A percentile compares a stretch with the other conserved stretches of the same genome.
phyloP scores from a whole-genome alignment of 2,888 invertebrate genomes.

The Cephus rjabovi region DNA sequence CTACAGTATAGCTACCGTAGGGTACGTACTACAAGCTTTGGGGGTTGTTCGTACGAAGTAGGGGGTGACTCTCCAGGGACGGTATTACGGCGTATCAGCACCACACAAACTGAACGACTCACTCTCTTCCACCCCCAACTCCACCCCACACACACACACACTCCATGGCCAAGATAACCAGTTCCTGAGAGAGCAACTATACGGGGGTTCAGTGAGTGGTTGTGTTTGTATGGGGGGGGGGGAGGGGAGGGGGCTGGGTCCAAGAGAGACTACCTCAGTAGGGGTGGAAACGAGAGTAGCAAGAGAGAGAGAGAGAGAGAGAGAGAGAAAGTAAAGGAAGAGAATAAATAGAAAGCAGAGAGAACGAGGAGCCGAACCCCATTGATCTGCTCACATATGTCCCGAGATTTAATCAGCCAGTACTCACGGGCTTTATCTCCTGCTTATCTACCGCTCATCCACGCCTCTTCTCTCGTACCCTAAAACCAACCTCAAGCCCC shows the following conservation, averaged over 20 bases:
- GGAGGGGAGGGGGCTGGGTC: conserved; percentile 19
- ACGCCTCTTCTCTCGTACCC: conserved; percentile 30
- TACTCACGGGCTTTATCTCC: conserved; percentile 60
- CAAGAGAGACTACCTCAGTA: conserved; percentile 16
- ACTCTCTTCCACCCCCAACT: conserved; percentile 26
- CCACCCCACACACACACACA: conserved; percentile 22
- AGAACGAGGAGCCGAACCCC: conserved; percentile 32
- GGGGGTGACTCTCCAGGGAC: conserved; percentile 49
- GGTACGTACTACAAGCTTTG: conserved; percentile 30
- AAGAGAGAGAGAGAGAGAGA: conserved; percentile 14
- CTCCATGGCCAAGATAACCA: neutral
- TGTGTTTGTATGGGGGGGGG: conserved; percentile 52
- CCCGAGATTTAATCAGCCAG: conserved; percentile 65
- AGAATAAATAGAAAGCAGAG: neutral
- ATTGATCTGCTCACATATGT: conserved; percentile 64
- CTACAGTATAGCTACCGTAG: conserved; percentile 1
- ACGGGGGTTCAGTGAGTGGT: neutral
- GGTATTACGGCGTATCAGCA: conserved; percentile 64
- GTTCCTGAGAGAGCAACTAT: neutral
- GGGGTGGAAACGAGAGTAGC: conserved; percentile 12
- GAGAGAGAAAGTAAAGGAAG: conserved; percentile 8
- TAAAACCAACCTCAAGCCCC: neutral
- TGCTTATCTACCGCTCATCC: conserved; percentile 35
- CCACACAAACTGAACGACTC: conserved; percentile 57
- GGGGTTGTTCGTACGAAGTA: conserved; percentile 13